Percentiles rank a stretch among this genome's conserved stretches.
Evolutionary conservation across 2,888 invertebrate genomes (phyloP).

Genomic region (Cheilosia scutellata): DNA sequence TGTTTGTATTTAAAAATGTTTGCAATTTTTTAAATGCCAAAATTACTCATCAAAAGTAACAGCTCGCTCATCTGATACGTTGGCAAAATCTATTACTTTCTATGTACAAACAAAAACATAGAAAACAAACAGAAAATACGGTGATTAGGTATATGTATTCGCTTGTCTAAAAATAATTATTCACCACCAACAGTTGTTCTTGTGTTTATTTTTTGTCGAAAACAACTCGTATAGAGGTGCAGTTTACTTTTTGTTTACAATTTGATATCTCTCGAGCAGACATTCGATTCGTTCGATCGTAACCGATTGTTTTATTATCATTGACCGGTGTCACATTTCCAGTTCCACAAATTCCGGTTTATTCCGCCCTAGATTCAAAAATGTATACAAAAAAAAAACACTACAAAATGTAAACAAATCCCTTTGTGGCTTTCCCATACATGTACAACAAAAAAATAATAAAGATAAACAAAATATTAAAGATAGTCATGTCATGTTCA

Average conservation of each 20-base stretch:
- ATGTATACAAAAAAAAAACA: neutral
- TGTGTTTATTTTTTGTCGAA: neutral
- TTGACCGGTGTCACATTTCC: constrained; percentile 57
- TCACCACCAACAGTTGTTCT: constrained; percentile 22
- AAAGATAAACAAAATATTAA: constrained; percentile 35
- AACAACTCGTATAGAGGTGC: neutral
- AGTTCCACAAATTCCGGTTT: constrained; percentile 47
- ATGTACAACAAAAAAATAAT: constrained; percentile 28
- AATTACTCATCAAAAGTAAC: no score
- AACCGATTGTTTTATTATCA: constrained; percentile 30
- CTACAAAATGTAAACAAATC: constrained; percentile 43
- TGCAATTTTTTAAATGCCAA: no score
- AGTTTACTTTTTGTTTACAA: constrained; percentile 50
- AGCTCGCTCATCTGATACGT: no score
- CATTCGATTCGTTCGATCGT: constrained; percentile 9
- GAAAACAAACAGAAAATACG: neutral
- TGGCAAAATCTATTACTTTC: no score
- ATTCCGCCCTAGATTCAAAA: constrained; percentile 32
- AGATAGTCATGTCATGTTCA: constrained; percentile 7
- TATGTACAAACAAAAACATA: neutral
- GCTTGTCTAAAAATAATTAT: constrained; percentile 22
- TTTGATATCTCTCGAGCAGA: constrained; percentile 49
- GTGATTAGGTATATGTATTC: constrained; percentile 11
- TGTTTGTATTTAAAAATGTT: no score
- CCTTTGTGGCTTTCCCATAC: constrained; percentile 44